A percentile compares a stretch with the other conserved stretches of the same genome.
phyloP scores from a whole-genome alignment of 2,113 vertebrate species.

The Cephalopterus ornatus region DNA sequence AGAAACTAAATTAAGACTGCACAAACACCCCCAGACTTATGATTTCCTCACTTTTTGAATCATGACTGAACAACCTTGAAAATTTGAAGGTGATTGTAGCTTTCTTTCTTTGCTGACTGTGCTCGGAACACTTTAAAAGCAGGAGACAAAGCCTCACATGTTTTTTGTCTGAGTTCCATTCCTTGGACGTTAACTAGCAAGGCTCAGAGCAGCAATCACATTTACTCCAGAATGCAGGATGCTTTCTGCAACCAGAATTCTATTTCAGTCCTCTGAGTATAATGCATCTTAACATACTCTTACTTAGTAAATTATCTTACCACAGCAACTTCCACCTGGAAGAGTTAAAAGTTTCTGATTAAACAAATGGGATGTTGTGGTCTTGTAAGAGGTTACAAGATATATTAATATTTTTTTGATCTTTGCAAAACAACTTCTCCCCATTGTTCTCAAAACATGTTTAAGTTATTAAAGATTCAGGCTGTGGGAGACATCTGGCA shows the following conservation, averaged over 20 bases:
- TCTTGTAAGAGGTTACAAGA: not conserved
- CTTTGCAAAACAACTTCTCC: slow-evolving; percentile 1
- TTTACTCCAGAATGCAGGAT: not conserved
- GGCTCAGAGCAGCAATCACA: not conserved
- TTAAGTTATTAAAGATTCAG: not conserved
- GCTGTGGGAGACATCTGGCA: slow-evolving; percentile 8
- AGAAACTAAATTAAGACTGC: not conserved
- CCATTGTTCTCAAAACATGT: slow-evolving; percentile 19
- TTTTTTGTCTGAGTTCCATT: not conserved
- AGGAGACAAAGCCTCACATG: not conserved
- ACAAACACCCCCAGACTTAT: not conserved
- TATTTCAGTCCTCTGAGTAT: not conserved
- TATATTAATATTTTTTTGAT: not conserved
- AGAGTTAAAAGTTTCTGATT: not conserved
- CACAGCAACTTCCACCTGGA: not conserved
- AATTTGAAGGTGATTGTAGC: not conserved
- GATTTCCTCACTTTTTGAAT: not conserved
- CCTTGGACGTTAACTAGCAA: not conserved
- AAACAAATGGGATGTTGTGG: not conserved
- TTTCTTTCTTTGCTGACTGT: not conserved
- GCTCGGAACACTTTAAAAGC: not conserved
- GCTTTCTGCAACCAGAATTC: not conserved
- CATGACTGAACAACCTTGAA: not conserved
- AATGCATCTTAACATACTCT: not conserved
- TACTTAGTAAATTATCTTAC: not conserved